phyloP scores from a whole-genome alignment of 2,797 vertebrate genomes.

The Leptodactylus fallax region DNA sequence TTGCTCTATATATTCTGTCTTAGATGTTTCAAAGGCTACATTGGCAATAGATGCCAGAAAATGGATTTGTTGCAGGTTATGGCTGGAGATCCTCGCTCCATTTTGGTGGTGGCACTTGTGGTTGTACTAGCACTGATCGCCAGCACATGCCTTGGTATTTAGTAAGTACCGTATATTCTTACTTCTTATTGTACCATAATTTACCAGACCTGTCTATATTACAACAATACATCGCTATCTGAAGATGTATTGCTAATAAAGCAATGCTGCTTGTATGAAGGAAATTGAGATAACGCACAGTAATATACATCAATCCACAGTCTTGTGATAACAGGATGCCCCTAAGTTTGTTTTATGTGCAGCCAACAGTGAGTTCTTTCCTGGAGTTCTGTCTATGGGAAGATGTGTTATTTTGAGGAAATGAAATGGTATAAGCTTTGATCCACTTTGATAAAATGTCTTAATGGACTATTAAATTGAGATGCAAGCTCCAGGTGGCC shows the following conservation, averaged over 20 bases:
- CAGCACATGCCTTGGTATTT: slow-evolving; percentile 39
- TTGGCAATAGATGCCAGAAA: slow-evolving; percentile 52
- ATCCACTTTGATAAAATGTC: no score
- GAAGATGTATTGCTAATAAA: background rate
- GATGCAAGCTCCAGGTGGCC: no score
- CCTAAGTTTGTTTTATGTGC: background rate
- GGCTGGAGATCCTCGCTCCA: slow-evolving; percentile 26
- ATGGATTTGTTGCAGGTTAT: slow-evolving; percentile 45
- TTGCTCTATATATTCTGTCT: background rate
- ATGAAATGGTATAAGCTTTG: no score
- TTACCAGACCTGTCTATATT: background rate
- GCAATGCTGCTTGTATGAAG: background rate
- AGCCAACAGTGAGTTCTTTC: background rate
- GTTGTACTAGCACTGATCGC: background rate
- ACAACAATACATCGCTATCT: background rate
- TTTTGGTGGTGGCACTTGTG: background rate
- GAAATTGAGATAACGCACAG: background rate
- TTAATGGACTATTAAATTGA: no score
- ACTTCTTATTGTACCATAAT: background rate
- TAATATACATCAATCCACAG: background rate
- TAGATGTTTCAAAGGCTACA: slow-evolving; percentile 53
- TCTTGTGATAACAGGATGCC: background rate
- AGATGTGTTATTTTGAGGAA: no score
- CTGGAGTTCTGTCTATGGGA: no score
- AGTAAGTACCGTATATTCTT: slow-evolving; percentile 50